phyloP scores from a whole-genome alignment of 2,888 invertebrate genomes.

The Agrenia bidenticulata region DNA sequence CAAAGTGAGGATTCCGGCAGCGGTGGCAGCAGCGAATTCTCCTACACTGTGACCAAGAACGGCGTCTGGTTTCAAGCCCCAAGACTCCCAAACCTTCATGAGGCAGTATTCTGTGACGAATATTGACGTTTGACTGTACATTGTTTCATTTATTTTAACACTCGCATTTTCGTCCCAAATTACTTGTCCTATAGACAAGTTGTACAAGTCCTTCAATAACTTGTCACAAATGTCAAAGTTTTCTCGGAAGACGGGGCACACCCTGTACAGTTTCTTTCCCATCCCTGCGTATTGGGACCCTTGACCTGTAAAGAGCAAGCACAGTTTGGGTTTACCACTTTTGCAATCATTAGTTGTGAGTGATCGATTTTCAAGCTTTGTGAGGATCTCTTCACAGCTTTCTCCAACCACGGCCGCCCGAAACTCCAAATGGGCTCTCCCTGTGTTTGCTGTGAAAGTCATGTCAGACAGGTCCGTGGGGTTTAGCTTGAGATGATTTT shows the following conservation, averaged over 20 bases:
- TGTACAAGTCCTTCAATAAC: slow-evolving; percentile 17
- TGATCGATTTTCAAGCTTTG: neutral
- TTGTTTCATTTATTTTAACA: slow-evolving; percentile 16
- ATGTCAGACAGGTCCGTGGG: slow-evolving; percentile 15
- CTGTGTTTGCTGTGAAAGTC: slow-evolving; percentile 19
- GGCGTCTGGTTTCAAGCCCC: slow-evolving; percentile 16
- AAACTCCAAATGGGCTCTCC: slow-evolving; percentile 15
- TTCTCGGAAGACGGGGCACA: slow-evolving; percentile 26
- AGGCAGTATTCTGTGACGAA: slow-evolving; percentile 19
- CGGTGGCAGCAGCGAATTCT: slow-evolving; percentile 21
- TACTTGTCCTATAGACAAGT: slow-evolving; percentile 17
- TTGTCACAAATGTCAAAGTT: slow-evolving; percentile 31
- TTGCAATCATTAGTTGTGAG: neutral
- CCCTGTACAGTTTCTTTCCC: slow-evolving; percentile 30
- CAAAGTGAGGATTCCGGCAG: slow-evolving; percentile 5
- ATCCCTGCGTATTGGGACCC: slow-evolving; percentile 32
- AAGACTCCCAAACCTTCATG: slow-evolving; percentile 16
- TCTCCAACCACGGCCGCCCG: slow-evolving; percentile 17
- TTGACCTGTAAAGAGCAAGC: slow-evolving; percentile 23
- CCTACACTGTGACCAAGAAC: slow-evolving; percentile 25
- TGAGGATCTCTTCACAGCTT: slow-evolving; percentile 6
- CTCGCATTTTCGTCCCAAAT: slow-evolving; percentile 25
- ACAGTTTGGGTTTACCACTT: slow-evolving; percentile 1
- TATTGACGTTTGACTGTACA: slow-evolving; percentile 11
- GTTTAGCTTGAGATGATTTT: neutral